Evolutionary conservation across 2,888 invertebrate species (phyloP).

Genomic region (Heliconius aoede): DNA sequence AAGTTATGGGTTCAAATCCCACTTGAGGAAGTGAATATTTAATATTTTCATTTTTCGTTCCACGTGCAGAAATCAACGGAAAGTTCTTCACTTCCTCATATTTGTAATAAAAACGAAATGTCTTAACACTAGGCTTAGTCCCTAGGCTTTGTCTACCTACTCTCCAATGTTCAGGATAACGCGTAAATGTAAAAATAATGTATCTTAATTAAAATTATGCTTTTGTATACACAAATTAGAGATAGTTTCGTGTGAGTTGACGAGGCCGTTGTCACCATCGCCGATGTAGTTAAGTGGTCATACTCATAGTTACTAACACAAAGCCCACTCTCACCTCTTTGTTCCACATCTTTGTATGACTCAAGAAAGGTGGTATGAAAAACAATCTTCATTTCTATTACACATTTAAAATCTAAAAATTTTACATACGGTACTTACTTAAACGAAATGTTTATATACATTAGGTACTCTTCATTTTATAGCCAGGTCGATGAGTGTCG

Average conservation of each 20-base stretch:
- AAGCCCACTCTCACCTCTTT: slow-evolving; percentile 80
- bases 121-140: too few relatives aligned
- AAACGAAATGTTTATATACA: neutral
- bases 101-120: too few relatives aligned
- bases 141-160: too few relatives aligned
- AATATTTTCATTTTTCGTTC: too few relatives aligned
- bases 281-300: slow-evolving; percentile 75
- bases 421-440: neutral
- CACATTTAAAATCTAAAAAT: slow-evolving; percentile 28
- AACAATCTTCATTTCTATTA: slow-evolving; percentile 51
- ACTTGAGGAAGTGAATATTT: too few relatives aligned
- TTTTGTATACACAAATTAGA: slow-evolving; percentile 22
- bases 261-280: slow-evolving; percentile 58
- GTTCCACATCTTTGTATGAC: slow-evolving; percentile 80
- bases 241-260: slow-evolving; percentile 39
- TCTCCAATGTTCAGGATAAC: too few relatives aligned
- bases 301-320: slow-evolving; percentile 72
- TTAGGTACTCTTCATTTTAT: neutral
- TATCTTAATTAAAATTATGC: neutral
- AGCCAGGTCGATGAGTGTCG: slow-evolving; percentile 26
- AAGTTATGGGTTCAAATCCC: too few relatives aligned
- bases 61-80: too few relatives aligned
- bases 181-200: too few relatives aligned
- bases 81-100: too few relatives aligned
- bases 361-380: slow-evolving; percentile 70